Conservation (phyloP, 2,888 invertebrate species). For the Drosophila atripex region DNA sequence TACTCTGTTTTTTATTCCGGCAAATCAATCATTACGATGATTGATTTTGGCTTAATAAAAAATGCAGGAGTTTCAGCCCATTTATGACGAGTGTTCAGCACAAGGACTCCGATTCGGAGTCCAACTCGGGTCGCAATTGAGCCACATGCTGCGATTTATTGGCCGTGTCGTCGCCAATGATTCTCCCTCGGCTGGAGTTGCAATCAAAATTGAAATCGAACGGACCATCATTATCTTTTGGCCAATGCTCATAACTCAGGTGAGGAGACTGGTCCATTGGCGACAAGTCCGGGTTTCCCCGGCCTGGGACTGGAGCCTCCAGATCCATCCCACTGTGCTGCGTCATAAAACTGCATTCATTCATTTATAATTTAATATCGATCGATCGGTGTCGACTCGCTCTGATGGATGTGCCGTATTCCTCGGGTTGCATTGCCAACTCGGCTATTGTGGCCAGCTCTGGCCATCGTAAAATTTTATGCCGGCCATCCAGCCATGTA, state of each 20-base stretch:
- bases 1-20: constrained; percentile 52
- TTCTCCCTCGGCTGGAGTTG: constrained; percentile 23
- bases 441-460: constrained; percentile 22
- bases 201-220: constrained; percentile 41
- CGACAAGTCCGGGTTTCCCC: constrained; percentile 37
- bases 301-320: too few relatives aligned
- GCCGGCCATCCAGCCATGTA: constrained; percentile 38
- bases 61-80: constrained; percentile 23
- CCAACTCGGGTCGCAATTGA: constrained; percentile 2
- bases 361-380: constrained; percentile 81
- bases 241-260: constrained; percentile 74
- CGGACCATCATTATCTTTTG: constrained; percentile 70
- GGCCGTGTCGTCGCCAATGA: constrained; percentile 10
- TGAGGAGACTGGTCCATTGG: constrained; percentile 26
- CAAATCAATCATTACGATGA: constrained; percentile 58
- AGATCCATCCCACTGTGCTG: constrained; percentile 40
- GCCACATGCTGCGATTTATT: constrained; percentile 53
- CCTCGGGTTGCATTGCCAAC: constrained; percentile 23
- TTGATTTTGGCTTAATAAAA: background rate
- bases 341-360: constrained; percentile 78
- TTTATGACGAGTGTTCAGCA: constrained; percentile 78
- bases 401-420: constrained; percentile 27
- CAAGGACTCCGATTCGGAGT: background rate
- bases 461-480: constrained; percentile 70
- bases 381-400: constrained; percentile 59